A percentile compares a stretch with the other conserved stretches of the same genome.
Evolutionary conservation across 2,888 invertebrate genomes (phyloP).

Genomic region (Clistopyga incitator): DNA sequence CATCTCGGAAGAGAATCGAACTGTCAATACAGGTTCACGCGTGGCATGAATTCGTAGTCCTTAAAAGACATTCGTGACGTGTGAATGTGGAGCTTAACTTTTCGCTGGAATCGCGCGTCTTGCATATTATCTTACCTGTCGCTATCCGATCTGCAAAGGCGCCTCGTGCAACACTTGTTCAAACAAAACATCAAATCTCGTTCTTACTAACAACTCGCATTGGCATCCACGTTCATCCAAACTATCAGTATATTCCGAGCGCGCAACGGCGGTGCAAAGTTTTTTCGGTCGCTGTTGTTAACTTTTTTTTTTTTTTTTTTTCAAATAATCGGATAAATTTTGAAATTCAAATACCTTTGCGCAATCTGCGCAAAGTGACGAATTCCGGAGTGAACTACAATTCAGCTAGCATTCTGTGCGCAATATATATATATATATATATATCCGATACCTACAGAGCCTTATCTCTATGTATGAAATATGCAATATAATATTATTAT

Average conservation of each 20-base stretch:
- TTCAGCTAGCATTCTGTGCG: not conserved
- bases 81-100: not conserved
- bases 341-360: not conserved
- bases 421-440: not conserved
- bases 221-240: not conserved
- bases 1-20: not conserved
- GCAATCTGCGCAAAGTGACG: not conserved
- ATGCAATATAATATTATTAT: not conserved
- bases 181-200: constrained; percentile 24
- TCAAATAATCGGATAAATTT: constrained; percentile 1
- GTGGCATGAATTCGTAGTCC: not conserved
- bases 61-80: not conserved
- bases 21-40: not conserved
- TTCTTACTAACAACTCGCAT: not conserved
- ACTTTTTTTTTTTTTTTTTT: not conserved
- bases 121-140: not conserved
- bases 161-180: constrained; percentile 27
- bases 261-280: not conserved
- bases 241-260: constrained; percentile 7
- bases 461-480: not conserved
- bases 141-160: not conserved
- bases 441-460: not conserved
- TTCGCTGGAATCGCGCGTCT: not conserved
- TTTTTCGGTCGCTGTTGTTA: not conserved
- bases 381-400: not conserved